Conservation (phyloP, 2,888 invertebrate species). For the Cerastis rubricosa region DNA sequence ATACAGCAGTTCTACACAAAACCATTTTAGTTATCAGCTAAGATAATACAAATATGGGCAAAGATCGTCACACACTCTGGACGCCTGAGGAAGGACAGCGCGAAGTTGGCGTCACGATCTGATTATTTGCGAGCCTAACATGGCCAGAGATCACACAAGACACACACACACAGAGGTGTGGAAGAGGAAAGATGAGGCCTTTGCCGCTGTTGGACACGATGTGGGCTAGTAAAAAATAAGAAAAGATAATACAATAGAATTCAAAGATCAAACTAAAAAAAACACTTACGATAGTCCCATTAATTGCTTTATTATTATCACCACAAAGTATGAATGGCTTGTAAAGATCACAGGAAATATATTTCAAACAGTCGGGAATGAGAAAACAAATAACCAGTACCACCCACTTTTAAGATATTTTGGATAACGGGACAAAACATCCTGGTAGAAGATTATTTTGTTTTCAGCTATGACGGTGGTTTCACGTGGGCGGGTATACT, state of each 20-base stretch:
- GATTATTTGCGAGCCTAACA: no score
- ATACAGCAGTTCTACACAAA: neutral
- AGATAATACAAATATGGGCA: slow-evolving; percentile 13
- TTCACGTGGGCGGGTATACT: slow-evolving; percentile 35
- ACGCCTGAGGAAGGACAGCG: no score
- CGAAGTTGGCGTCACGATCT: no score
- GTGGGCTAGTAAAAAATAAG: no score
- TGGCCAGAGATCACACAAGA: no score
- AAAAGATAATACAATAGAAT: slow-evolving; percentile 18
- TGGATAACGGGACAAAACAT: slow-evolving; percentile 66
- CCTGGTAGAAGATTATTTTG: slow-evolving; percentile 55
- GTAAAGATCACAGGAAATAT: slow-evolving; percentile 73
- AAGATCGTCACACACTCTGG: no score
- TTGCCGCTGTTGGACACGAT: no score
- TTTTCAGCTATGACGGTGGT: slow-evolving; percentile 40
- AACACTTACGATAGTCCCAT: slow-evolving; percentile 38
- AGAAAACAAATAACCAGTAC: slow-evolving; percentile 65
- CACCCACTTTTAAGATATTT: slow-evolving; percentile 60
- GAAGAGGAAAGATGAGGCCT: no score
- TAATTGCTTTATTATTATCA: slow-evolving; percentile 62
- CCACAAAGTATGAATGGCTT: slow-evolving; percentile 65
- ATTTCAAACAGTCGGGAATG: slow-evolving; percentile 70
- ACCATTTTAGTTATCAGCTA: neutral
- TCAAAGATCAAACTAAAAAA: slow-evolving; percentile 45
- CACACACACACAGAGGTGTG: no score